Base-by-base conservation (phyloP, 2,888 invertebrate genomes). In the Leptodirus hochenwartii region DNA sequence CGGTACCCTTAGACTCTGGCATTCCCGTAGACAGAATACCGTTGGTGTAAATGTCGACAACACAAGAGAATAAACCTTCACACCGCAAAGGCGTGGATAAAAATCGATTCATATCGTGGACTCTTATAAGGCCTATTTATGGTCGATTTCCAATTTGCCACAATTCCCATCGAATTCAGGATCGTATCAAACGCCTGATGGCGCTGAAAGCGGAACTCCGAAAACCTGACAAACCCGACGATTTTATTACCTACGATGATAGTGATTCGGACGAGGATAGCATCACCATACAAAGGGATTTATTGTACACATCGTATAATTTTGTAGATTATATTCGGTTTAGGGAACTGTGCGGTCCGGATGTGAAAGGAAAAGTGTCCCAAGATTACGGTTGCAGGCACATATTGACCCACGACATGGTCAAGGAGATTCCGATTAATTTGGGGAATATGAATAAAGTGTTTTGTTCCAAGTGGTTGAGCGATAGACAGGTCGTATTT, bases 391-490 rank as follows among this genome's bases (percentile, higher is more conserved):
- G 82, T 11, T 81, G 81, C 4, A 66, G 85, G 3, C 85, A 87
- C 56, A 82, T 87, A 58, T 64, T 87, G 38, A 84, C 84, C 0
- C 84, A 85, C 50, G 84, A 85, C 56, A 78, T 87, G 69, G 74
- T 84, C 47, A 74, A 77, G 43, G 87, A 87, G 57, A 77, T 79
- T 13, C 72, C 82, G 6, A 71, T 87, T 46, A 72, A 68, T 49
- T 62, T 87, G 37, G 80, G 78, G 41, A 81, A 77, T 53, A 78
- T 85, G 65, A 87, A 87, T 57, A 87, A 87, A 58, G 84, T 85
- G 34, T 95, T 93, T 62, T 88, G 91, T 52, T 88, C 91, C 0
- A 80, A 90, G 53, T 95, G 95, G 93, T 64, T 95, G 22, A 87
- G 85, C 42, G 85, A 88, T 56, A 68, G 87, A 45, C 90, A 91